Evolutionary conservation across 1,140 invertebrate species (phyloP).

Genomic region (Aphaenogaster rudis): DNA sequence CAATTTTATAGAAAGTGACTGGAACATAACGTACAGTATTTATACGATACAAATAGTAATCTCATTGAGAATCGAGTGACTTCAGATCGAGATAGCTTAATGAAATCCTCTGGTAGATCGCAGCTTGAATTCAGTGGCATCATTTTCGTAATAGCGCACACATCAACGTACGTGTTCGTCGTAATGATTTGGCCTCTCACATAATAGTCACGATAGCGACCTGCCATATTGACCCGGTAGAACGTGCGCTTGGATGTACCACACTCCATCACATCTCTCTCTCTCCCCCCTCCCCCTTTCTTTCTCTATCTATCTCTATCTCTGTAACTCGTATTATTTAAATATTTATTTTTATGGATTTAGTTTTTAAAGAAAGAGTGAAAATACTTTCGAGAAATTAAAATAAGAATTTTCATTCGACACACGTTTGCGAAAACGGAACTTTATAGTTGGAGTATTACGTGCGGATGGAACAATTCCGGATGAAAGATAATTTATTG

Average conservation of each 20-base stretch:
- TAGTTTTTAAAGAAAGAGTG: not conserved
- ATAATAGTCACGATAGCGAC: conserved; percentile 51
- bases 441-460: not conserved
- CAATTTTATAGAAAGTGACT: not conserved
- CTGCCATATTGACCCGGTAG: conserved; percentile 25
- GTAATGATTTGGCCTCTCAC: conserved; percentile 58
- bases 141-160: conserved; percentile 62
- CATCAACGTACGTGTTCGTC: conserved; percentile 59
- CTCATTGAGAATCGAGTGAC: not conserved
- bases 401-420: not conserved
- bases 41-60: not conserved
- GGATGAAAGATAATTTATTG: not conserved
- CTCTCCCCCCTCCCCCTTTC: no score
- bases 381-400: not conserved
- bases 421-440: not conserved
- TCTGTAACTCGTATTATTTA: no score
- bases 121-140: conserved; percentile 57
- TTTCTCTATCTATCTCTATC: not conserved
- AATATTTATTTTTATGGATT: not conserved
- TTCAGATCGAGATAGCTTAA: not conserved
- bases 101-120: conserved; percentile 38
- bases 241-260: conserved; percentile 37
- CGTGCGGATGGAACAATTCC: not conserved
- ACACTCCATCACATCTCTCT: not conserved
- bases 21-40: not conserved